Evolutionary conservation across 2,113 vertebrate species (phyloP).

Genomic region (Xiphophorus maculatus): DNA sequence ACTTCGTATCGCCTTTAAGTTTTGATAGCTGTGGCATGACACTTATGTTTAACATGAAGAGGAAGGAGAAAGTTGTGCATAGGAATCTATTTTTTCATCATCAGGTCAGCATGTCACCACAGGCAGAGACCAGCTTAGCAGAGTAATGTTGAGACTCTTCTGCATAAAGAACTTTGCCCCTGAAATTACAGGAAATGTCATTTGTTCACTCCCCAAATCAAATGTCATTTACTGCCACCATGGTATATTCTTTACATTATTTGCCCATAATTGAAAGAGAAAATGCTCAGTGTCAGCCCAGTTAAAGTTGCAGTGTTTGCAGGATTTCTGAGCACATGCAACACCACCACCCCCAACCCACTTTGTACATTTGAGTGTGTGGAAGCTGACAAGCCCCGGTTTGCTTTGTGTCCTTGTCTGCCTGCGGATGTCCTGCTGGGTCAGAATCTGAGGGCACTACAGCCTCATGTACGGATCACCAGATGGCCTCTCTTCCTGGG

Average conservation of each 20-base stretch:
- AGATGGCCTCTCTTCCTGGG: constrained; percentile 68
- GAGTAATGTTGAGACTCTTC: neutral
- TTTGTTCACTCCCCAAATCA: no score
- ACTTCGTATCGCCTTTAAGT: no score
- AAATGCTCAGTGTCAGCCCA: neutral
- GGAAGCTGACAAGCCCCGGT: constrained; percentile 18
- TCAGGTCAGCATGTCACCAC: no score
- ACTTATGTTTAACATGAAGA: no score
- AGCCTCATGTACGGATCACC: constrained; percentile 59
- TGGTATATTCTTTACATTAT: neutral
- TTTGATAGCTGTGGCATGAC: no score
- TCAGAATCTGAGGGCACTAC: constrained; percentile 52
- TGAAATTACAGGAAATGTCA: neutral
- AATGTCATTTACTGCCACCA: no score
- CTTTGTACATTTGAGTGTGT: neutral
- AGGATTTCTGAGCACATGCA: constrained; percentile 5
- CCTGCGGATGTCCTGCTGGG: constrained; percentile 62
- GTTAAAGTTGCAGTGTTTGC: neutral
- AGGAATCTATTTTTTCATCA: no score
- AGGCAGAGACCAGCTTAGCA: no score
- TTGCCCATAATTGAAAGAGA: neutral
- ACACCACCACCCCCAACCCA: neutral
- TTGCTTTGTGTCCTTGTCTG: constrained; percentile 48
- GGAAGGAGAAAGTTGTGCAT: no score
- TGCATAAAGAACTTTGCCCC: neutral